phyloP scores from a whole-genome alignment of 2,797 vertebrate genomes.

The Cuniculus paca region DNA sequence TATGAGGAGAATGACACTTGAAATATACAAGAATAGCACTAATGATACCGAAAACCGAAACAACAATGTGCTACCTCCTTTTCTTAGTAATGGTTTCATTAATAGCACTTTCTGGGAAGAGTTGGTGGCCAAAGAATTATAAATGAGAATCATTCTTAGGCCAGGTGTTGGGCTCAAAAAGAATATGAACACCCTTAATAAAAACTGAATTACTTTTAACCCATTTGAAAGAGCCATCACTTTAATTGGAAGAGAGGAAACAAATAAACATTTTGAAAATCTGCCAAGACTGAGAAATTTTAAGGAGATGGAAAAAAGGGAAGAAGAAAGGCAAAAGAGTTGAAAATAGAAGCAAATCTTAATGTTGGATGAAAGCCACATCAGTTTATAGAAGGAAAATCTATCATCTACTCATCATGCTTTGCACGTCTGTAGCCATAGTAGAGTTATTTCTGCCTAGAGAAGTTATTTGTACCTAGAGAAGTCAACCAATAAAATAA shows the following conservation, averaged over 20 bases:
- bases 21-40: conserved; percentile 77
- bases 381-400: background rate
- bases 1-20: conserved; percentile 52
- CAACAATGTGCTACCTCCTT: conserved; percentile 70
- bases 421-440: background rate
- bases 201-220: conserved; percentile 48
- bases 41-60: conserved; percentile 89
- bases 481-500: conserved; percentile 45
- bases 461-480: conserved; percentile 29
- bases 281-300: conserved; percentile 24
- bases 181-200: conserved; percentile 53
- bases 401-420: background rate
- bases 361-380: background rate
- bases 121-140: conserved; percentile 68
- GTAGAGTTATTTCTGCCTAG: conserved; percentile 8
- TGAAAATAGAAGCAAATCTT: conserved; percentile 31
- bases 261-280: background rate
- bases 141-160: conserved; percentile 76
- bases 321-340: background rate
- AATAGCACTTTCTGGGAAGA: conserved; percentile 83
- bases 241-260: conserved; percentile 26
- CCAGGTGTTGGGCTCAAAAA: conserved; percentile 82
- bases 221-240: background rate
- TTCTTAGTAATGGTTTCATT: conserved; percentile 83
- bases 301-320: background rate